A percentile compares a stretch with the other conserved stretches of the same genome.
Evolutionary conservation across 2,113 vertebrate genomes (phyloP).

Genomic region (Prunella fulvescens): DNA sequence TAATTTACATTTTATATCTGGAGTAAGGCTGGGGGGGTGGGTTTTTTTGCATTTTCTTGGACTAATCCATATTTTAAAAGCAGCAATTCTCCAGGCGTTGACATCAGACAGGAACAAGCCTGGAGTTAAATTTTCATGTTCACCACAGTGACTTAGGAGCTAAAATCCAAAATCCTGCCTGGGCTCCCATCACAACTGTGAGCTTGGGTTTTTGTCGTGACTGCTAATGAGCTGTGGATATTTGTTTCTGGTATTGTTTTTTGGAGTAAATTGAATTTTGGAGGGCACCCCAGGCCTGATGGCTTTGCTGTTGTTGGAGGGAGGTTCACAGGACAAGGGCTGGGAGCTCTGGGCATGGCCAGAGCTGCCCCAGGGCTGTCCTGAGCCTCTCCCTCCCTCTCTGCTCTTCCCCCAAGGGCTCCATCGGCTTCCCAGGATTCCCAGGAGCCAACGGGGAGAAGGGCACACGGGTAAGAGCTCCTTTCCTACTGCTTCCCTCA

Average conservation of each 20-base stretch:
- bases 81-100: not conserved
- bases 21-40: not conserved
- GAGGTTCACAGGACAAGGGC: not conserved
- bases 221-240: not conserved
- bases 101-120: not conserved
- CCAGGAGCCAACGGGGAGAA: conserved; percentile 96
- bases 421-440: conserved; percentile 94
- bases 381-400: not conserved
- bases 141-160: not conserved
- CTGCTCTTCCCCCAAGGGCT: conserved; percentile 75
- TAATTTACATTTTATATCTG: not conserved
- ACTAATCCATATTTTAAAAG: not conserved
- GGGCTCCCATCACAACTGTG: fast-evolving
- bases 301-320: not conserved
- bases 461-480: conserved; percentile 86
- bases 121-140: conserved; percentile 26
- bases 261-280: not conserved
- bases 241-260: not conserved
- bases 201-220: not conserved
- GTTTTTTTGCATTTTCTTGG: not conserved
- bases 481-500: fast-evolving
- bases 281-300: not conserved
- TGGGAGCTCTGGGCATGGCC: not conserved
- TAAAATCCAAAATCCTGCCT: not conserved
- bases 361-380: not conserved